phyloP scores from a whole-genome alignment of 2,113 vertebrate genomes.

The Calonectris borealis region DNA sequence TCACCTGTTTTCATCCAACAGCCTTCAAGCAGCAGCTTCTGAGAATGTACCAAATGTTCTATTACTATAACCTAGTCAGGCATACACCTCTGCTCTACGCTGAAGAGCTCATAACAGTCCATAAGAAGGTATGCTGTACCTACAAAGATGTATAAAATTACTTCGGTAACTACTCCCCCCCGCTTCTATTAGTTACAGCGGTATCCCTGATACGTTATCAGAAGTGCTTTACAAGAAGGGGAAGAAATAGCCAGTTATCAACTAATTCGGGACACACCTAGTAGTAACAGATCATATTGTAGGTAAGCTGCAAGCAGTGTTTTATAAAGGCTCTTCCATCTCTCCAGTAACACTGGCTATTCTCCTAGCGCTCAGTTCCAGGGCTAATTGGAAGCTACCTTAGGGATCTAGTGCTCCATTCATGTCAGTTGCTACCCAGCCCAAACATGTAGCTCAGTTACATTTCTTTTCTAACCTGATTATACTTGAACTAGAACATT shows the following conservation, averaged over 20 bases:
- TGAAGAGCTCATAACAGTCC: neutral
- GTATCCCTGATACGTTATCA: fast-evolving
- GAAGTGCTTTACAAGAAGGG: neutral
- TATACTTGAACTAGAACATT: neutral
- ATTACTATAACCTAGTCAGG: neutral
- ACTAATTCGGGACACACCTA: neutral
- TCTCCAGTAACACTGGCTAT: fast-evolving
- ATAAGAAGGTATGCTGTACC: fast-evolving
- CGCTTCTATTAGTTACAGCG: neutral
- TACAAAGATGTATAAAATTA: neutral
- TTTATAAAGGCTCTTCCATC: neutral
- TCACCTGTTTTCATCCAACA: neutral
- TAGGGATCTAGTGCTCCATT: neutral
- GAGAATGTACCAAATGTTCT: neutral
- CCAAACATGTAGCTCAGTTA: neutral
- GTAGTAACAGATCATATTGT: neutral
- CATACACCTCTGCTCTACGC: neutral
- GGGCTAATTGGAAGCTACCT: neutral
- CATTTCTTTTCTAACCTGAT: fast-evolving
- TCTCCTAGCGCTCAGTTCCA: neutral
- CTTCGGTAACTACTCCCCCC: neutral
- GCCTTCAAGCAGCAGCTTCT: neutral
- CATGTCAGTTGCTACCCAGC: neutral
- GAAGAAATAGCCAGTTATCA: neutral
- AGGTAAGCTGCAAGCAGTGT: neutral